Conservation (phyloP, 2,888 invertebrate species). For the Polietes domitor region DNA sequence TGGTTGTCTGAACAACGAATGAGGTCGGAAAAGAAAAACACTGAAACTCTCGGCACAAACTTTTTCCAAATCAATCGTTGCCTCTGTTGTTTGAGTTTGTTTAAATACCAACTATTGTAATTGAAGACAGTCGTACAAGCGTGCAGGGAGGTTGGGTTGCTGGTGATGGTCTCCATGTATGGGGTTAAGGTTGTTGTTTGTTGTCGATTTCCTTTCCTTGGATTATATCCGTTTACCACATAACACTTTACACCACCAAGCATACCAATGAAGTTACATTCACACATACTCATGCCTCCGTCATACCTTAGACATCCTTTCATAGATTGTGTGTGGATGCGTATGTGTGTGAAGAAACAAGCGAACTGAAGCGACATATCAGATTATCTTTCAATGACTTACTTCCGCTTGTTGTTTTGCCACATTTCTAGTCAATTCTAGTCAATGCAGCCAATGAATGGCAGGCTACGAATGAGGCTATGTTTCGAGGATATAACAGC, state of each 20-base stretch:
- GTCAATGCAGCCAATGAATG: constrained; percentile 49
- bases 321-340: neutral
- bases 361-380: constrained; percentile 51
- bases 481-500: too few species aligned
- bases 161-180: neutral
- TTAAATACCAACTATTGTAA: constrained; percentile 20
- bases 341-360: neutral
- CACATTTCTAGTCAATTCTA: constrained; percentile 59
- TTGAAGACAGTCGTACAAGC: neutral
- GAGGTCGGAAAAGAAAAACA: constrained; percentile 35
- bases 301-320: neutral
- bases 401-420: constrained; percentile 62
- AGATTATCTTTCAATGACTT: constrained; percentile 65
- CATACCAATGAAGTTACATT: too few species aligned
- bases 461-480: neutral
- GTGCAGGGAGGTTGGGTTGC: neutral
- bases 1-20: neutral
- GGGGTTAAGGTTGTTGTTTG: constrained; percentile 18
- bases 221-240: constrained; percentile 3
- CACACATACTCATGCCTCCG: too few species aligned
- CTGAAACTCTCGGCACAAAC: constrained; percentile 15
- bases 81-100: constrained; percentile 10
- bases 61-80: constrained; percentile 32
- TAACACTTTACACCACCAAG: neutral
- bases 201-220: neutral